Evolutionary conservation across 2,888 invertebrate species (phyloP).

Genomic region (Hirtodrosophila alboralis): DNA sequence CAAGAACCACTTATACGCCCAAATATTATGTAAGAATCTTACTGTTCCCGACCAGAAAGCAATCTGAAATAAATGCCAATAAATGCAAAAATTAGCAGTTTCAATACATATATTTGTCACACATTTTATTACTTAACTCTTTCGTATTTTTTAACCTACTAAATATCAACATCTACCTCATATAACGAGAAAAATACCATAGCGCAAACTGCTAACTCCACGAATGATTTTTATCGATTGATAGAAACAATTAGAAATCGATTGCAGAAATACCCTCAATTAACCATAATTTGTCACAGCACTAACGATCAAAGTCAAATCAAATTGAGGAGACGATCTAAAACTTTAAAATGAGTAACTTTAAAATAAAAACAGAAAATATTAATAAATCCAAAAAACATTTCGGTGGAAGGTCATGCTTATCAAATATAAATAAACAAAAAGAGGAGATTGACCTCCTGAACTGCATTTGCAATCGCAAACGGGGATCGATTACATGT

Average conservation of each 20-base stretch:
- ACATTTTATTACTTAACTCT: too few species aligned
- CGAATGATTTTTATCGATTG: too few species aligned
- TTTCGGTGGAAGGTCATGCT: not conserved
- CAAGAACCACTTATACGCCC: too few species aligned
- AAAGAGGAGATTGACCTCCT: not conserved
- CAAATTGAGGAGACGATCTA: not conserved
- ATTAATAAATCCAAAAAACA: conserved; percentile 4
- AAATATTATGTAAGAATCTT: too few species aligned
- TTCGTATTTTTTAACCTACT: too few species aligned
- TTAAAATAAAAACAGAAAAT: conserved; percentile 6
- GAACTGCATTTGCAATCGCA: conserved; percentile 51
- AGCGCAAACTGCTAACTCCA: too few species aligned
- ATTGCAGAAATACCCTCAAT: not conserved
- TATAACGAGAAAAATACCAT: too few species aligned
- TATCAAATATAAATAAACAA: not conserved
- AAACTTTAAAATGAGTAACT: not conserved
- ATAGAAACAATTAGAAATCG: not conserved
- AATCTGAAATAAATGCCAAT: too few species aligned
- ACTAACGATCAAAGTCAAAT: not conserved
- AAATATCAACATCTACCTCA: too few species aligned
- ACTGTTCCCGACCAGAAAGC: too few species aligned
- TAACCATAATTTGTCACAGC: not conserved
- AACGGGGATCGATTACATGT: conserved; percentile 36
- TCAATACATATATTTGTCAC: too few species aligned
- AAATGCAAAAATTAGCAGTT: too few species aligned